phyloP scores from a whole-genome alignment of 2,797 vertebrate genomes.

The Acanthurus tractus region DNA sequence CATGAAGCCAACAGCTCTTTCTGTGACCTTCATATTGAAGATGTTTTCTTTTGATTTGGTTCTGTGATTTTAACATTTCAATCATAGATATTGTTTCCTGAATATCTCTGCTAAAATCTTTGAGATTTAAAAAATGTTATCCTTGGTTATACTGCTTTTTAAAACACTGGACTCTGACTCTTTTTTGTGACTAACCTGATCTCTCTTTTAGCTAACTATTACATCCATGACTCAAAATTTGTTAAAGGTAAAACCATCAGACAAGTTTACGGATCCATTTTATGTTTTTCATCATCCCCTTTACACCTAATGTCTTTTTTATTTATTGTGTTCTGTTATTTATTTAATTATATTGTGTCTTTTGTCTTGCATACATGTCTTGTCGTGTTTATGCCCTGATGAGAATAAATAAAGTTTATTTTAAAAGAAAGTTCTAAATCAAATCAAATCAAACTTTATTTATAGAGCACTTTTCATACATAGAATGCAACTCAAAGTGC shows the following conservation, averaged over 20 bases:
- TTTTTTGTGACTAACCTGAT: too few relatives aligned
- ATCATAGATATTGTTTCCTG: not conserved
- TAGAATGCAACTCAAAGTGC: too few relatives aligned
- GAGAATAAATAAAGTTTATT: constrained; percentile 40
- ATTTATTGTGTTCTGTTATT: constrained; percentile 49
- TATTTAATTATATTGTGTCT: constrained; percentile 26
- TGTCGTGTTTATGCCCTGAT: not conserved
- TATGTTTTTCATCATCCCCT: not conserved
- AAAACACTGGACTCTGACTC: not conserved
- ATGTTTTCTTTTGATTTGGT: constrained; percentile 5
- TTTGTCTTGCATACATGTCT: not conserved
- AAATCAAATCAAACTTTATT: too few relatives aligned
- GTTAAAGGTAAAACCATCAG: not conserved
- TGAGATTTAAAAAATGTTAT: not conserved
- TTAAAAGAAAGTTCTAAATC: not conserved
- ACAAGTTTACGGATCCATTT: not conserved
- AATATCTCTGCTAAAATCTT: not conserved
- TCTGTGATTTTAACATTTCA: not conserved
- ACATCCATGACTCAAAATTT: not conserved
- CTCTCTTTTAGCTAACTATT: not conserved
- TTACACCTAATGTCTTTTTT: constrained; percentile 4
- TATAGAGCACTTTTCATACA: too few relatives aligned
- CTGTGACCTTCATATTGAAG: constrained; percentile 26
- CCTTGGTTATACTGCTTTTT: not conserved
- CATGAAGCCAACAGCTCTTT: not conserved